Evolutionary conservation across 2,888 invertebrate genomes (phyloP).

Genomic region (Ennomos erosarius): DNA sequence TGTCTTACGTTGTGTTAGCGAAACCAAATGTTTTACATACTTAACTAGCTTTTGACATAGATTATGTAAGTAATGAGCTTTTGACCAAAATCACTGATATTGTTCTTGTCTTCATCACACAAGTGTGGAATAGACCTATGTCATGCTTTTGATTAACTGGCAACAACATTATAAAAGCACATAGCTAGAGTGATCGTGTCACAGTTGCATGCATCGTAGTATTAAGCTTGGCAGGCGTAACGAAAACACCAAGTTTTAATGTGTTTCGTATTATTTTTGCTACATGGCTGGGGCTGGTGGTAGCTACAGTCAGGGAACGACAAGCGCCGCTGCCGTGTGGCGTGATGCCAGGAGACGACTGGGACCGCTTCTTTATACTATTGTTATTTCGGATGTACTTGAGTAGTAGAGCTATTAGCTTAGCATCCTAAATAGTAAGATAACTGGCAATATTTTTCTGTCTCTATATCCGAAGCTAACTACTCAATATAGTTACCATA

Average conservation of each 20-base stretch:
- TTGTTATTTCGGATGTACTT: conserved; percentile 19
- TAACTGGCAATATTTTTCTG: neutral
- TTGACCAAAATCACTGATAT: too few species aligned
- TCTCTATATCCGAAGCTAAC: neutral
- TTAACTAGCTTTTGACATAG: too few species aligned
- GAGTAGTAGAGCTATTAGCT: conserved; percentile 14
- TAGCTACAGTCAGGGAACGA: conserved; percentile 18
- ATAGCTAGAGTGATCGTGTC: conserved; percentile 4
- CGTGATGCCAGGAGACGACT: conserved; percentile 46
- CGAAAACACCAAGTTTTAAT: conserved; percentile 45
- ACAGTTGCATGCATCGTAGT: conserved; percentile 15
- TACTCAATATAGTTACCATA: neutral
- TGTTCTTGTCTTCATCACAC: too few species aligned
- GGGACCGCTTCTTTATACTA: conserved; percentile 30
- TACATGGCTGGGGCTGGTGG: conserved; percentile 28
- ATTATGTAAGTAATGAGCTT: too few species aligned
- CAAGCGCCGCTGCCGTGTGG: conserved; percentile 48
- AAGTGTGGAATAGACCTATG: neutral
- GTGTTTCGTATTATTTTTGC: conserved; percentile 43
- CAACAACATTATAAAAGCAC: conserved; percentile 1
- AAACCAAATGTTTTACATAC: too few species aligned
- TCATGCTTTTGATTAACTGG: conserved; percentile 4
- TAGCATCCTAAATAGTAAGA: conserved; percentile 4
- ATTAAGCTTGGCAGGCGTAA: conserved; percentile 45
- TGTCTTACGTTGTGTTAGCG: too few species aligned